phyloP scores from a whole-genome alignment of 2,888 invertebrate species.

The Merodon equestris region DNA sequence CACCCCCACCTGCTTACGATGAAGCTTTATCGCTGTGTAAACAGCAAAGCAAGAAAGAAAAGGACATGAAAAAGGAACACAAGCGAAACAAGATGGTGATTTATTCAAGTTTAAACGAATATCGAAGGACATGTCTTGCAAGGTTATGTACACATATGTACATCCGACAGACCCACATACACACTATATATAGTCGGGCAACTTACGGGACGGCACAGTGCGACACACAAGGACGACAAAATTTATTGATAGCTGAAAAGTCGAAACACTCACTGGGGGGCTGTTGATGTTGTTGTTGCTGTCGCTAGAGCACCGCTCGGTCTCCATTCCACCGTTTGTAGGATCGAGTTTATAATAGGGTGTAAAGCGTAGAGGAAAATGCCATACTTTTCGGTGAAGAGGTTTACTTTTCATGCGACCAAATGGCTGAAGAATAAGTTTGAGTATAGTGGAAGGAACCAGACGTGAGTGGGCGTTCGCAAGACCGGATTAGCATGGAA shows the following conservation, averaged over 20 bases:
- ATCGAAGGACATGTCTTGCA: conserved; percentile 68
- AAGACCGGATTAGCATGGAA: conserved; percentile 35
- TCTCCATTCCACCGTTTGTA: too few species aligned
- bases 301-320: too few species aligned
- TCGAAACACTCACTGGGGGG: conserved; percentile 43
- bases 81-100: conserved; percentile 60
- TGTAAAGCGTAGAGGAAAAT: background rate
- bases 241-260: conserved; percentile 66
- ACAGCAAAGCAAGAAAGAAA: conserved; percentile 23
- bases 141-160: conserved; percentile 21
- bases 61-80: conserved; percentile 23
- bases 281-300: conserved; percentile 8
- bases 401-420: background rate
- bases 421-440: too few species aligned
- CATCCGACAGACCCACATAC: too few species aligned
- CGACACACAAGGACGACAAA: conserved; percentile 25
- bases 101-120: conserved; percentile 68
- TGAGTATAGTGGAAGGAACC: too few species aligned
- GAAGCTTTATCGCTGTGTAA: conserved; percentile 35
- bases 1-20: conserved; percentile 28
- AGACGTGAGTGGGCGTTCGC: too few species aligned
- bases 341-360: conserved; percentile 28
- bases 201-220: conserved; percentile 11
- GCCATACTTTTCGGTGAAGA: background rate
- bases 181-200: too few species aligned